Evolutionary conservation across 2,113 vertebrate species (phyloP).

Genomic region (Turdus rufiventris): DNA sequence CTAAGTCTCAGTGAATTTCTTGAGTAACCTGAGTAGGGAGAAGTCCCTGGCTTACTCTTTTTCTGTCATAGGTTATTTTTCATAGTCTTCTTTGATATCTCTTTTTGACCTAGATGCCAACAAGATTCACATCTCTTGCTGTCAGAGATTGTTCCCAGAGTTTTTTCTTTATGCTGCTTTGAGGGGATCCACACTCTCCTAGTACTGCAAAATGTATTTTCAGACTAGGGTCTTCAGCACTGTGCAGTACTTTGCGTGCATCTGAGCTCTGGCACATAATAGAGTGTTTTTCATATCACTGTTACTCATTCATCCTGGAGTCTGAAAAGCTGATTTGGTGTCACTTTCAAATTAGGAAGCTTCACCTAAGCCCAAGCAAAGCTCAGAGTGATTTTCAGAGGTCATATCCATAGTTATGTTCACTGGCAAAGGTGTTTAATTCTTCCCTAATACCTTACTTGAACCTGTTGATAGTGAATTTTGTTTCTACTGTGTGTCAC

Average conservation of each 20-base stretch:
- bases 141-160: not conserved
- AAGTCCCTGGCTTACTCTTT: not conserved
- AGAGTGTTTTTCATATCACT: not conserved
- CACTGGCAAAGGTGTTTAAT: not conserved
- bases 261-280: not conserved
- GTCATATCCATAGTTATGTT: not conserved
- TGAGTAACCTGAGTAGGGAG: not conserved
- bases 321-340: not conserved
- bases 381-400: not conserved
- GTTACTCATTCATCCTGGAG: not conserved
- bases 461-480: not conserved
- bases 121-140: not conserved
- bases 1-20: not conserved
- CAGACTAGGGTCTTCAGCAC: not conserved
- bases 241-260: not conserved
- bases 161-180: not conserved
- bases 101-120: not conserved
- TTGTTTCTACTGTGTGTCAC: not conserved
- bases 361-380: not conserved
- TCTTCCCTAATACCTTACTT: not conserved
- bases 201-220: not conserved
- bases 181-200: not conserved
- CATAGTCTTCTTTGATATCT: not conserved
- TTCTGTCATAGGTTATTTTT: not conserved
- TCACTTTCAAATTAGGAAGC: accelerated